phyloP scores from a whole-genome alignment of 2,113 vertebrate genomes.

The Tapirus terrestris region DNA sequence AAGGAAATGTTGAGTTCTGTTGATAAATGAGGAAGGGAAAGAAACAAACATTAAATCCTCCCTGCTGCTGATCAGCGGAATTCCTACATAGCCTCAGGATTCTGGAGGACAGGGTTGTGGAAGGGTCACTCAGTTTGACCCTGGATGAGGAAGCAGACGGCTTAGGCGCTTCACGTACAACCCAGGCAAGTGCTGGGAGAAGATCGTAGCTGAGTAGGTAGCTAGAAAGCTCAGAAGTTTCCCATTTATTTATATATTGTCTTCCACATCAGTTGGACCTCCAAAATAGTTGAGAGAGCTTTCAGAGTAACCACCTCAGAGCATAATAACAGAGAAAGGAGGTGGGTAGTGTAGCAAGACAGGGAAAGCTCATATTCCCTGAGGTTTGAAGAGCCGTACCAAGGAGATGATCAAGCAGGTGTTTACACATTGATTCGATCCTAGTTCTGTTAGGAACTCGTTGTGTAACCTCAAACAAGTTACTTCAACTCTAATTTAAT shows the following conservation, averaged over 20 bases:
- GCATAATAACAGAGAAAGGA: not conserved
- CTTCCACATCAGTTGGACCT: not conserved
- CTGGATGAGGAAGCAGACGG: not conserved
- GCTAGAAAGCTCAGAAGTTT: not conserved
- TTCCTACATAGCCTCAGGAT: not conserved
- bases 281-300: not conserved
- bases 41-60: not conserved
- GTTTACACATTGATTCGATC: not conserved
- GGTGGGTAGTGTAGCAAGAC: not conserved
- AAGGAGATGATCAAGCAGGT: not conserved
- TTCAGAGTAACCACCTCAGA: not conserved
- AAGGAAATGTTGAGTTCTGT: not conserved
- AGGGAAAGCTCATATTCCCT: not conserved
- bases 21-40: conserved; percentile 19
- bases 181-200: not conserved
- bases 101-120: not conserved
- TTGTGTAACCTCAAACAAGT: not conserved
- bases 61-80: not conserved
- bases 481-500: not conserved
- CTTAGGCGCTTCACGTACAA: not conserved
- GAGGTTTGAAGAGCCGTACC: not conserved
- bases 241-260: not conserved
- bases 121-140: not conserved
- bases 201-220: not conserved
- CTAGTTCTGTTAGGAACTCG: not conserved